Base-by-base conservation (phyloP, 2,797 vertebrate species). In the Lithobates sylvaticus region DNA sequence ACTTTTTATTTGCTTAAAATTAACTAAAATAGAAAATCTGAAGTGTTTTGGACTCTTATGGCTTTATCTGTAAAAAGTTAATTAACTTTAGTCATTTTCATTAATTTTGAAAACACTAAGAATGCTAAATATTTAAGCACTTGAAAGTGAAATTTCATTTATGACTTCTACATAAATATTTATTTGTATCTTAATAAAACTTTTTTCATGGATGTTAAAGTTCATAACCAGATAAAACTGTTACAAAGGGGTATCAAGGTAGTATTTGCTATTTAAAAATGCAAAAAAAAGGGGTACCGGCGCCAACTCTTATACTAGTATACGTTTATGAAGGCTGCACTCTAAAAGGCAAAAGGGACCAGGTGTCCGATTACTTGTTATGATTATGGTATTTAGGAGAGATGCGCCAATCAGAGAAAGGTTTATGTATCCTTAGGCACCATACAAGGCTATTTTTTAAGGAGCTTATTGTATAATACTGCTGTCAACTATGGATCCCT, bases 91-190 rank as follows among this genome's bases (percentile, higher is more conserved):
- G 2, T 65, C 9, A 65, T 65, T 65, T 61, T 65, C 61, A n/a
- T 65, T 65, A 65, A 65, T 65, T 65, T 61, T 26, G 8, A 65
- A 65, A 65, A 26, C 61, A 54, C 13, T 3, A 26, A 65, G 61
- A 65, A 23, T 9, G 61, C n/a, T 65, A 65, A 65, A 65, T 65
- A 65, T 65, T 65, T 65, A 65, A 65, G 61, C 61, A 65, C 61
- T 65, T 65, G 61, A 65, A 65, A 65, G n/a, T 23, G 8, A 12
- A 65, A 65, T 23, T 65, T 26, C 1, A 65, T 21, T 65, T 65
- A 65, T 26, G 23, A 65, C 61, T 65, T 65, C 2, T 65, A 65
- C 8, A 26, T 65, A 65, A 65, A 65, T 65, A 65, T 65, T 65
- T 65, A 65, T 65, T 26, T 65, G 61, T 26, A 26, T 5, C 7